Evolutionary conservation across 2,797 vertebrate species (phyloP).

Genomic region (Acrossocheilus fasciatus): DNA sequence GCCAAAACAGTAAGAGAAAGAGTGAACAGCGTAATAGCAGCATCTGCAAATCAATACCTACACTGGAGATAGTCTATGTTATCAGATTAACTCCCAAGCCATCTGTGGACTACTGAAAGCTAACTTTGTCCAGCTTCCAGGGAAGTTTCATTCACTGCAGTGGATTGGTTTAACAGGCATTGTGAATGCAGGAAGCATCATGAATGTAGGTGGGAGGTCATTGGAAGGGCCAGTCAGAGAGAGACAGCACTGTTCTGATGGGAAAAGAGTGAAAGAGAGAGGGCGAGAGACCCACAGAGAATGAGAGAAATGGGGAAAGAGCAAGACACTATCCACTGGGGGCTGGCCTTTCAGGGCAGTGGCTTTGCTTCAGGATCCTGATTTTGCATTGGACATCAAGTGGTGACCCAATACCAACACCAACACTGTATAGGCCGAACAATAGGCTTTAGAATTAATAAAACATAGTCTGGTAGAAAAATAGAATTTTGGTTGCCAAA

Average conservation of each 20-base stretch:
- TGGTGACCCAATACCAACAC: neutral
- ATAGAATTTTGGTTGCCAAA: neutral
- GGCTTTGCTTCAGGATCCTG: neutral
- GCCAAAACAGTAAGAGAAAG: slow-evolving; percentile 58
- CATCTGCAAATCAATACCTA: slow-evolving; percentile 67
- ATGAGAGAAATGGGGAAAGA: neutral
- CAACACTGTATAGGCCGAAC: neutral
- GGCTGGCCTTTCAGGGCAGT: neutral
- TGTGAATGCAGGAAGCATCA: slow-evolving; percentile 66
- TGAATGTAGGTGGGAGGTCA: slow-evolving; percentile 65
- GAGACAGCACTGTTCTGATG: slow-evolving; percentile 38
- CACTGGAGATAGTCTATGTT: slow-evolving; percentile 59
- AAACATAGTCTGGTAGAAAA: neutral
- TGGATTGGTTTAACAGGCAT: slow-evolving; percentile 54
- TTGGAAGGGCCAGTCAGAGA: slow-evolving; percentile 26
- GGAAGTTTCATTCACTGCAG: slow-evolving; percentile 50
- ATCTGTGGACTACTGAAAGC: slow-evolving; percentile 61
- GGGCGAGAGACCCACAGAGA: slow-evolving; percentile 13
- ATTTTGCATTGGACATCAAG: neutral
- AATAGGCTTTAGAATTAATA: neutral
- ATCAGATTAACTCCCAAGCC: slow-evolving; percentile 62
- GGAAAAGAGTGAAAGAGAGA: neutral
- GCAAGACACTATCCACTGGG: neutral
- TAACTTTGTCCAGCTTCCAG: slow-evolving; percentile 55
- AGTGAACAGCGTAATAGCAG: slow-evolving; percentile 67